Base-by-base conservation (phyloP, 37 sponge, comb jelly and placozoan species). In the Lycopodina hypogea region DNA sequence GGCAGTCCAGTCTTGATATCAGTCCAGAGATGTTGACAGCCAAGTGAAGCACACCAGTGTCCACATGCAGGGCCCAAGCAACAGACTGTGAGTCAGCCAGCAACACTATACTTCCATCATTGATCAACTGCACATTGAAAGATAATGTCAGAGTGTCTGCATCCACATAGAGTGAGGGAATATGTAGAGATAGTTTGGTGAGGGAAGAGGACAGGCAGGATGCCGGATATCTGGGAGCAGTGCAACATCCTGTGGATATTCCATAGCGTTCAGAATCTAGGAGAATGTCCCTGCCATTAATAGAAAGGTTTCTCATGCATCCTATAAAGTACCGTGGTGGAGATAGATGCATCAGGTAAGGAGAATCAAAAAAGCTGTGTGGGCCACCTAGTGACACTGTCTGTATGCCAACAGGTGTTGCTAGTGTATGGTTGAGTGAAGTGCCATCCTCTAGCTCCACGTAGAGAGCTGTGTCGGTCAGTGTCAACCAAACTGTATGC, bases 291-390 rank as follows among this genome's bases (percentile, higher is more conserved):
- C 29, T 71, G 59, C 30, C 26, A 56, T 70, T 59, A 21, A 80
- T 22, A 38, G 48, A 39, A 12, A 69, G 21, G 61, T 80, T 70
- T 21, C 24, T 59, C 19, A 80, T 22, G 26, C 80, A 80, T 41
- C 80, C 80, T 40, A 80, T 33, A 71, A 68, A 80, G 56, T 71
- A 80, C 9, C 23, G 21, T 15, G 80, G 22, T 14, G 45, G 17
- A 0, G 68, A 23, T 9, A 80, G 40, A 33, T 68, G 30, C 2
- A 33, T 40, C 45, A 35, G 58, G 1, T 40, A 19, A 41, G 71
- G 71, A 18, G 69, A 3, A n/a, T n/a, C n/a, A 30, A 71, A 59
- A 32, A 71, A 80, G 42, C 38, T 60, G 28, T 80, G 23, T 9
- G 71, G 56, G 0, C 80, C 80, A 0, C 71, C 71, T 18, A 80